Conservation (phyloP, 2,888 invertebrate genomes). For the Petrolisthes cinctipes region DNA sequence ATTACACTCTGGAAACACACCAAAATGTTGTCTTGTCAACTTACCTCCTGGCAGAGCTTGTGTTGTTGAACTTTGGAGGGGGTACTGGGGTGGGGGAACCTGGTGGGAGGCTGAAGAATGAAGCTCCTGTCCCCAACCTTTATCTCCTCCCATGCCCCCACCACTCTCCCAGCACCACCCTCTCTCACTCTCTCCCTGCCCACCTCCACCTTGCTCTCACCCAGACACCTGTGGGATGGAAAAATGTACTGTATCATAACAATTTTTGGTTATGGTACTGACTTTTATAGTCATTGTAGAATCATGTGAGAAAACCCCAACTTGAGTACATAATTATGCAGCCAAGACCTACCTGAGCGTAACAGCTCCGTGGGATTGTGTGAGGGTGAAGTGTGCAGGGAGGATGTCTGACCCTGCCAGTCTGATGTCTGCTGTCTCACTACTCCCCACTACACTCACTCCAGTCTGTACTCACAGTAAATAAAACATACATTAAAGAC, state of each 20-base stretch:
- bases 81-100: background rate
- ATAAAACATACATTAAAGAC: too few relatives aligned
- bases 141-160: constrained; percentile 8
- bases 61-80: constrained; percentile 1
- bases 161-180: constrained; percentile 16
- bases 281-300: too few relatives aligned
- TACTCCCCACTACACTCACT: constrained; percentile 54
- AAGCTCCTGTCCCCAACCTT: constrained; percentile 32
- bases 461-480: constrained; percentile 31
- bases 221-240: constrained; percentile 17
- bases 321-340: background rate
- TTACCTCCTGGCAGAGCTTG: background rate
- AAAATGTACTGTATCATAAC: background rate
- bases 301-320: background rate
- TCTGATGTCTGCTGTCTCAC: constrained; percentile 48
- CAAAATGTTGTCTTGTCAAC: background rate
- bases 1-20: too few relatives aligned
- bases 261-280: background rate
- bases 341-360: constrained; percentile 44
- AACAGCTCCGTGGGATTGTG: constrained; percentile 46
- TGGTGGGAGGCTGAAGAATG: constrained; percentile 35
- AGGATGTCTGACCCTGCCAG: constrained; percentile 45
- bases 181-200: constrained; percentile 21
- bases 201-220: constrained; percentile 36
- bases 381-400: constrained; percentile 47